phyloP scores from a whole-genome alignment of 2,888 invertebrate species.

The Sycophila texana region DNA sequence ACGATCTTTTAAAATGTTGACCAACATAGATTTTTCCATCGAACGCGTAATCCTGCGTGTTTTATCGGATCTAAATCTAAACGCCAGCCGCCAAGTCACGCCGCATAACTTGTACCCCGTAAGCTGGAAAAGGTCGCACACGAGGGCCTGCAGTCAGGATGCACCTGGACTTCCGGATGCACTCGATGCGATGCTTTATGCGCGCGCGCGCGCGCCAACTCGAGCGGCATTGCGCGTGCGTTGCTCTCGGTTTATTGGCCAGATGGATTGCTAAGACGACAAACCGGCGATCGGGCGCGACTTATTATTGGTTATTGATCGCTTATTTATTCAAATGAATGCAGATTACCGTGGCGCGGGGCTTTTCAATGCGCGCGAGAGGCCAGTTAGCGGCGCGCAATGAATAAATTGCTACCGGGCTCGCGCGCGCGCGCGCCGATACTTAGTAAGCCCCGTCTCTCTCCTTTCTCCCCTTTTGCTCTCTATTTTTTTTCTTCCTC shows the following conservation, averaged over 20 bases:
- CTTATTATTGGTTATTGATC: slow-evolving; percentile 76
- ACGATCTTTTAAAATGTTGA: too few relatives aligned
- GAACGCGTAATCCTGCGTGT: too few relatives aligned
- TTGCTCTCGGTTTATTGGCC: slow-evolving; percentile 65
- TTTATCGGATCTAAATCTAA: too few relatives aligned
- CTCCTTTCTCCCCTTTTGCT: slow-evolving; percentile 35
- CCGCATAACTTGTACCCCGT: not conserved
- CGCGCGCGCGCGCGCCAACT: slow-evolving; percentile 16
- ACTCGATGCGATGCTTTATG: not conserved
- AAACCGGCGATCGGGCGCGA: slow-evolving; percentile 72
- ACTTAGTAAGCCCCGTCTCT: slow-evolving; percentile 62
- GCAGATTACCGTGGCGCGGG: slow-evolving; percentile 73
- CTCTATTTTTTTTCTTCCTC: slow-evolving; percentile 24
- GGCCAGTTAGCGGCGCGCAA: slow-evolving; percentile 72
- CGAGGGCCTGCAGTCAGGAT: not conserved
- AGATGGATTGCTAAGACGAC: slow-evolving; percentile 71
- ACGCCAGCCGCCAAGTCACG: not conserved
- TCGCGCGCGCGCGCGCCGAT: slow-evolving; percentile 66
- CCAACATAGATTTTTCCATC: too few relatives aligned
- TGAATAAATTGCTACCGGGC: slow-evolving; percentile 76
- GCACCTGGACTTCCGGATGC: not conserved
- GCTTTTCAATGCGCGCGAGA: slow-evolving; percentile 66
- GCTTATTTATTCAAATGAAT: slow-evolving; percentile 76
- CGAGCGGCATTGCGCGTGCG: slow-evolving; percentile 15
- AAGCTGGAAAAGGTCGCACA: not conserved